Evolutionary conservation across 2,113 vertebrate species (phyloP).

Genomic region (Chloropsis hardwickii): DNA sequence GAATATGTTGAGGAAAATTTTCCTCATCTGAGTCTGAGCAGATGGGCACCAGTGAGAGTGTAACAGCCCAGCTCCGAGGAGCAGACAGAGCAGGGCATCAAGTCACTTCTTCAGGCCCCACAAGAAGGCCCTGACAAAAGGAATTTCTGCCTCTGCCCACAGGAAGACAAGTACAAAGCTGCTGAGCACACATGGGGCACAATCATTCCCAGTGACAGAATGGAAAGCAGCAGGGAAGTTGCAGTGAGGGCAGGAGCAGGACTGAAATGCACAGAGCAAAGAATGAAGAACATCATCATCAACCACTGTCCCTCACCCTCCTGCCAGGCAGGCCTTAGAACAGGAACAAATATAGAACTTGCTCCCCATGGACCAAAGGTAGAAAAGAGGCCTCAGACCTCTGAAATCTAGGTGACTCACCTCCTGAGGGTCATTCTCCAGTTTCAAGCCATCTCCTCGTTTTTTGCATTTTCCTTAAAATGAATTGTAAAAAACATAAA

Average conservation of each 20-base stretch:
- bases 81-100: neutral
- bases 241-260: neutral
- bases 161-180: neutral
- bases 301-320: neutral
- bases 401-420: constrained; percentile 66
- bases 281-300: neutral
- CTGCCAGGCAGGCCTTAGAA: neutral
- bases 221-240: neutral
- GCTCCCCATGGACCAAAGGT: neutral
- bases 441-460: constrained; percentile 89
- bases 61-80: neutral
- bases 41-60: neutral
- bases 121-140: neutral
- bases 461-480: constrained; percentile 92
- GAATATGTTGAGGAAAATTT: neutral
- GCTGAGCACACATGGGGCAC: neutral
- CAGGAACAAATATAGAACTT: neutral
- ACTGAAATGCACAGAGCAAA: neutral
- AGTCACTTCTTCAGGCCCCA: neutral
- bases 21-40: neutral
- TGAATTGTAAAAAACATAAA: neutral
- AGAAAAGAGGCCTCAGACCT: neutral
- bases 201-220: neutral
- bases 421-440: constrained; percentile 97
- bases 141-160: neutral